Conservation (phyloP, 2,888 invertebrate species). For the Scaeva pyrastri region DNA sequence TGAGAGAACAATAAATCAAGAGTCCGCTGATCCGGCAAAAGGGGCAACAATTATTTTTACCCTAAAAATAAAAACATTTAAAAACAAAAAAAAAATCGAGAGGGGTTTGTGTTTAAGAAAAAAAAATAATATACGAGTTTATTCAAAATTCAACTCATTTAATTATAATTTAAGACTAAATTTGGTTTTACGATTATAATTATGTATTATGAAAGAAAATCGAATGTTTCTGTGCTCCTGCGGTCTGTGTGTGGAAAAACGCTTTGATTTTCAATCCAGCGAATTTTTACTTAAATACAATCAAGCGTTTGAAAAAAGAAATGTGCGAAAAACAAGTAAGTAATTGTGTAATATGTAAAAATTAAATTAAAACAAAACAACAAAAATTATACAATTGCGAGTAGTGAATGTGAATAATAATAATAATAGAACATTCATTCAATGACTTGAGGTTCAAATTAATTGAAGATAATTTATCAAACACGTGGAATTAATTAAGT, state of each 20-base stretch:
- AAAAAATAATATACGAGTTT: neutral
- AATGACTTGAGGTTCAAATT: constrained; percentile 4
- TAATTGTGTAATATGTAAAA: neutral
- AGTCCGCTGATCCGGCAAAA: constrained; percentile 55
- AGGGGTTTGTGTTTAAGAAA: constrained; percentile 39
- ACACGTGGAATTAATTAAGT: constrained; percentile 27
- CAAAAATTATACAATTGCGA: neutral
- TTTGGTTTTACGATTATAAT: constrained; percentile 23
- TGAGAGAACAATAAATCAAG: constrained; percentile 59
- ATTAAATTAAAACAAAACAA: neutral
- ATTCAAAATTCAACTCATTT: neutral
- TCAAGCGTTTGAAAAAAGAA: constrained; percentile 34
- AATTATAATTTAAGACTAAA: constrained; percentile 3
- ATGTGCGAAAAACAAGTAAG: constrained; percentile 3
- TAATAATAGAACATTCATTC: neutral
- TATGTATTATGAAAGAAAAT: neutral
- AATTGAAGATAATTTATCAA: neutral
- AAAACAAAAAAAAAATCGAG: constrained; percentile 13
- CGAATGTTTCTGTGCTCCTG: neutral
- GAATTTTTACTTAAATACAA: constrained; percentile 45
- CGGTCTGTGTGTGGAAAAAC: constrained; percentile 4
- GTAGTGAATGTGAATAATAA: neutral
- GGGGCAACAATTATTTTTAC: constrained; percentile 61
- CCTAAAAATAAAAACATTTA: constrained; percentile 11
- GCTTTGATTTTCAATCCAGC: constrained; percentile 2